Evolutionary conservation across 2,797 vertebrate species (phyloP).

Genomic region (Anabas testudineus): DNA sequence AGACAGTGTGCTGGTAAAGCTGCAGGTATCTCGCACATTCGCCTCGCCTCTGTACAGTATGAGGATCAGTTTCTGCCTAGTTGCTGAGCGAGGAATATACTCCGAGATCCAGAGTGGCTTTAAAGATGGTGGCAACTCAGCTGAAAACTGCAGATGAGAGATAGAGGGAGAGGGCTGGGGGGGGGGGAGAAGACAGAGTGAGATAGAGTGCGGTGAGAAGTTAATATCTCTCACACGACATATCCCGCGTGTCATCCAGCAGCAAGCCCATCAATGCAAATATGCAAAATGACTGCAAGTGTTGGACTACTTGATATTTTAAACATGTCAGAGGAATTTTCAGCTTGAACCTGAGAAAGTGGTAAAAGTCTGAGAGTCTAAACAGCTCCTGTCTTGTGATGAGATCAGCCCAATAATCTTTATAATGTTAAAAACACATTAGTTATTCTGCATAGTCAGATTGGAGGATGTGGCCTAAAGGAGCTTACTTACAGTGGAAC

Average conservation of each 20-base stretch:
- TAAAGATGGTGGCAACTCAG: slow-evolving; percentile 67
- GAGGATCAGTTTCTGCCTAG: slow-evolving; percentile 51
- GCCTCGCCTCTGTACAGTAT: slow-evolving; percentile 44
- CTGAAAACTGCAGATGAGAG: slow-evolving; percentile 67
- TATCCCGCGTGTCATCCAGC: slow-evolving; percentile 54
- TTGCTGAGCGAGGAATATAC: slow-evolving; percentile 62
- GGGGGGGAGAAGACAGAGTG: slow-evolving; percentile 35
- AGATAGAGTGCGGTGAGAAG: slow-evolving; percentile 48
- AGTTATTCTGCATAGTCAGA: slow-evolving; percentile 37
- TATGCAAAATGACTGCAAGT: slow-evolving; percentile 45
- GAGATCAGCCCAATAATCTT: slow-evolving; percentile 57
- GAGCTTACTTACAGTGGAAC: slow-evolving; percentile 21
- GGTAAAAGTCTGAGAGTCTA: slow-evolving; percentile 35
- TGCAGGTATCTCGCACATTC: slow-evolving; percentile 31
- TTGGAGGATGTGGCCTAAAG: slow-evolving; percentile 22
- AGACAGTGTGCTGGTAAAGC: slow-evolving; percentile 22
- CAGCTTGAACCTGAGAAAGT: slow-evolving; percentile 34
- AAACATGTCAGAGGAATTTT: slow-evolving; percentile 55
- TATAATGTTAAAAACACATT: slow-evolving; percentile 50
- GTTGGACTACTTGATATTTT: slow-evolving; percentile 62
- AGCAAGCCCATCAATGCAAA: slow-evolving; percentile 63
- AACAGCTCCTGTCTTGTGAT: slow-evolving; percentile 29
- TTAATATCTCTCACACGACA: slow-evolving; percentile 57
- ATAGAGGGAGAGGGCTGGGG: slow-evolving; percentile 35
- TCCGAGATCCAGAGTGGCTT: slow-evolving; percentile 56